Percentiles rank a stretch among this genome's conserved stretches.
Conservation (phyloP, 1,140 invertebrate genomes). For the Triops cancriformis region DNA sequence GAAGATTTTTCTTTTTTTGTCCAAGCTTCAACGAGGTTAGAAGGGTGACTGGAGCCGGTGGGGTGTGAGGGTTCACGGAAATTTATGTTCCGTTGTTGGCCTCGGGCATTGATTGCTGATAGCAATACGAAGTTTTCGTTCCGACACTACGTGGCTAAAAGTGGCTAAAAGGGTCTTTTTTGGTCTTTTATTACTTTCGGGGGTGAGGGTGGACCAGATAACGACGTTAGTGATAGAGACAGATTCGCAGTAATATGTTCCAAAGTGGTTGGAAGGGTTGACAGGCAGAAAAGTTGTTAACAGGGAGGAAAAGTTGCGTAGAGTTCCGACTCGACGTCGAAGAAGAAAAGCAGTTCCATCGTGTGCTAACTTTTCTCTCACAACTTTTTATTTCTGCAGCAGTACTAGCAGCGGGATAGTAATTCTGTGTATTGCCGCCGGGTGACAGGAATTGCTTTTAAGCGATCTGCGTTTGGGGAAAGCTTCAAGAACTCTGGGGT, state of each 20-base stretch:
- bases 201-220: background rate
- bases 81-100: background rate
- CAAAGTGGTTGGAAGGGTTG: background rate
- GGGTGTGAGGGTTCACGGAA: background rate
- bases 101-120: background rate
- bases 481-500: background rate
- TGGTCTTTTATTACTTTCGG: background rate
- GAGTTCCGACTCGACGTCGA: background rate
- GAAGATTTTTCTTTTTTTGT: background rate
- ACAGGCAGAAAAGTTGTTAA: background rate
- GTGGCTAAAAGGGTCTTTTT: background rate
- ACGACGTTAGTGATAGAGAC: slow-evolving; percentile 4
- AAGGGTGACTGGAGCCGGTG: background rate
- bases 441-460: background rate
- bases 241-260: slow-evolving; percentile 11
- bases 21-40: background rate
- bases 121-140: background rate
- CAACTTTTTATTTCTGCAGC: no score
- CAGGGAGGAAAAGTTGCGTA: background rate
- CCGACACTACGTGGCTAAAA: background rate
- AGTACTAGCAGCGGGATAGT: no score
- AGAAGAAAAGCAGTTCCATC: no score
- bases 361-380: background rate
- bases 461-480: background rate
- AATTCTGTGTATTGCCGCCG: background rate